A percentile compares a stretch with the other conserved stretches of the same genome.
Conservation (phyloP, 2,797 vertebrate species). For the Oreortyx pictus region DNA sequence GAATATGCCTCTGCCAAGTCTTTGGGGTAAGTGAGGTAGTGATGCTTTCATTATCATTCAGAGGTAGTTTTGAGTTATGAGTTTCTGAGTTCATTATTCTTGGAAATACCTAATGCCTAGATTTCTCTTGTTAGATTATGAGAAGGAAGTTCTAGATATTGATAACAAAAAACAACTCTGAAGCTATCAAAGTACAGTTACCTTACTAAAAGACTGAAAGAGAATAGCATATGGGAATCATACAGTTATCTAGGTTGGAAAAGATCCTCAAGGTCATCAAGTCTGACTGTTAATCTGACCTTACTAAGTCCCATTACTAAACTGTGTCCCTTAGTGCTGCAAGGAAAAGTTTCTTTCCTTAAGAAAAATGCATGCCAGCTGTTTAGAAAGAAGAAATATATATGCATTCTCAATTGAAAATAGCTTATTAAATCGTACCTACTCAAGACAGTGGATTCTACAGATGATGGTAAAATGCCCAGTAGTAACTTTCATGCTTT, state of each 20-base stretch:
- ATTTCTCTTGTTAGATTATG: background rate
- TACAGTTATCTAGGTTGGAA: background rate
- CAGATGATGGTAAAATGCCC: background rate
- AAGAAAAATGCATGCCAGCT: background rate
- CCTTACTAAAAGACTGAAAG: background rate
- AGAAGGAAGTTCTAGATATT: background rate
- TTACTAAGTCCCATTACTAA: background rate
- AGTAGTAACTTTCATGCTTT: background rate
- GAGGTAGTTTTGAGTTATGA: background rate
- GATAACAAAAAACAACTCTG: background rate
- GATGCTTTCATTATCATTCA: background rate
- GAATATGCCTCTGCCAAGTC: background rate
- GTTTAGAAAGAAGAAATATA: background rate
- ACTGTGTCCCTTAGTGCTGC: background rate
- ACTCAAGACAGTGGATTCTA: background rate
- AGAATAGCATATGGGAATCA: background rate
- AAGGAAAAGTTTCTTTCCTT: background rate
- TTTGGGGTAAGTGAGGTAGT: background rate
- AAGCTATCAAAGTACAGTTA: background rate
- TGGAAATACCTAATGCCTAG: background rate
- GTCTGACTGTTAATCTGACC: background rate
- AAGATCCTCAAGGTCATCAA: background rate
- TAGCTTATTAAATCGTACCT: background rate
- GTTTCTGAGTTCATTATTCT: background rate
- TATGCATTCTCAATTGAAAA: background rate